These are phyloP conservation scores for Tachystola acroxantha DNA, from an alignment of 2,888 invertebrate genomes.

Conservation along the genomic window DNA sequence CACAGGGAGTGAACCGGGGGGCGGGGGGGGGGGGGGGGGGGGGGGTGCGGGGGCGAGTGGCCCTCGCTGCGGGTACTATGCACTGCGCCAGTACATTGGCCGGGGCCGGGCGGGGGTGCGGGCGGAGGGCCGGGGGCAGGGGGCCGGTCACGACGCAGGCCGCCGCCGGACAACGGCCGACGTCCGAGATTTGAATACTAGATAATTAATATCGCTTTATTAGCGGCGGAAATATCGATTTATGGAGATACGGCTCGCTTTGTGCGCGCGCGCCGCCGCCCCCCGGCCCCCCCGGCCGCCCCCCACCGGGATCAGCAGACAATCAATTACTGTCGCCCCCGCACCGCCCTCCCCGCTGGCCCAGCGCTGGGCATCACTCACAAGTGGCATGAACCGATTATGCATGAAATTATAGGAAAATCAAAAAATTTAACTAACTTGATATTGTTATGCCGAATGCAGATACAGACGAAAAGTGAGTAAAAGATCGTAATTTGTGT, in stretches of 20 bases:
- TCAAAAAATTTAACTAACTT: no score
- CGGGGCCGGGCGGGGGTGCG: slow-evolving; percentile 10
- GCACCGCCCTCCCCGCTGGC: neutral
- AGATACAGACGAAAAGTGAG: no score
- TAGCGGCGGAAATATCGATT: slow-evolving; percentile 70
- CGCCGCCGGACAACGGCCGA: slow-evolving; percentile 55
- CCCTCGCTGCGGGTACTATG: no score
- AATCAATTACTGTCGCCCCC: slow-evolving; percentile 10
- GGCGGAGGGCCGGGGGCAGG: slow-evolving; percentile 20
- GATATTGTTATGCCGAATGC: no score
- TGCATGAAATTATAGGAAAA: no score
- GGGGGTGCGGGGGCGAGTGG: no score
- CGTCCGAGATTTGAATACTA: slow-evolving; percentile 73
- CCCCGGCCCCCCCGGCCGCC: slow-evolving; percentile 1
- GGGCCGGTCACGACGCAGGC: slow-evolving; percentile 52
- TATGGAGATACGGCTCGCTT: slow-evolving; percentile 68
- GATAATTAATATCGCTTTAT: slow-evolving; percentile 78
- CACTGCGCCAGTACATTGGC: neutral
- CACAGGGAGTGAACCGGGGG: no score
- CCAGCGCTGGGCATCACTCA: slow-evolving; percentile 1
- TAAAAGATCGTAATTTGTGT: no score
- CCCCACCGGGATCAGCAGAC: neutral
- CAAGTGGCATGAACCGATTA: no score
- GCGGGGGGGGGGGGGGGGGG: no score
- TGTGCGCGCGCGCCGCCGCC: slow-evolving; percentile 41